Percentiles rank a stretch among this genome's conserved stretches.
Conservation (phyloP, 2,888 invertebrate species). For the Drosophila mimica region DNA sequence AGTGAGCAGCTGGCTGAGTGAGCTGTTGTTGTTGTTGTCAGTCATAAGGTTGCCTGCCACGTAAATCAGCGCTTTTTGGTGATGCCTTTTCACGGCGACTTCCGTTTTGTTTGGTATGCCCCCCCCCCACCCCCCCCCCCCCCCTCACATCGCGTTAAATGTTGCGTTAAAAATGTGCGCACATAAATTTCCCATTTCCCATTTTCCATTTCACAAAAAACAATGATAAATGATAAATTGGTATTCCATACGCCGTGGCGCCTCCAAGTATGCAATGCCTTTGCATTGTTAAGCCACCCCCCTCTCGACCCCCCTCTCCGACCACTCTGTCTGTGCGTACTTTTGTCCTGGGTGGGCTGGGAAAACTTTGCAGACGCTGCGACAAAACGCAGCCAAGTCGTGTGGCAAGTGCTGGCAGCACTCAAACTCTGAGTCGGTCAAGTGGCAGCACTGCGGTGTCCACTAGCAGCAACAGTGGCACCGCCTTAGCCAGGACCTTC, state of each 20-base stretch:
- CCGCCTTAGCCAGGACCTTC: slow-evolving; percentile 4
- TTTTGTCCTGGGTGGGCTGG: slow-evolving; percentile 24
- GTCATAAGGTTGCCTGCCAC: slow-evolving; percentile 45
- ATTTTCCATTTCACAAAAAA: slow-evolving; percentile 35
- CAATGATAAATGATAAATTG: slow-evolving; percentile 67
- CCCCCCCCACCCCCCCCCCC: neutral
- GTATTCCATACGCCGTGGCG: slow-evolving; percentile 52
- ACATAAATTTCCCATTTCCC: slow-evolving; percentile 77
- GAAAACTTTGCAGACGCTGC: slow-evolving; percentile 81
- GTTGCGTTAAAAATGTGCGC: slow-evolving; percentile 83
- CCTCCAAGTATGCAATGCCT: slow-evolving; percentile 32
- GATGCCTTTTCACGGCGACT: neutral
- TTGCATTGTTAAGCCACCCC: neutral
- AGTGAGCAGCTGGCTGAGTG: slow-evolving; percentile 1
- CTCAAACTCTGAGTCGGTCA: slow-evolving; percentile 43
- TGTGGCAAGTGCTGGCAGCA: slow-evolving; percentile 40
- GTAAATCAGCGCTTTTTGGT: slow-evolving; percentile 43
- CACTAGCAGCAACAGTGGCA: slow-evolving; percentile 10
- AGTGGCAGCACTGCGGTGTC: slow-evolving; percentile 31
- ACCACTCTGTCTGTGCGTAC: slow-evolving; percentile 2
- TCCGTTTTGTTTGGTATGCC: neutral
- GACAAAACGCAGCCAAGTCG: slow-evolving; percentile 63
- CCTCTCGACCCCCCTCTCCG: neutral
- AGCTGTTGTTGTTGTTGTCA: slow-evolving; percentile 34
- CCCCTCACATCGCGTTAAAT: slow-evolving; percentile 65